phyloP scores from a whole-genome alignment of 2,797 vertebrate species.

The Linurgus olivaceus region DNA sequence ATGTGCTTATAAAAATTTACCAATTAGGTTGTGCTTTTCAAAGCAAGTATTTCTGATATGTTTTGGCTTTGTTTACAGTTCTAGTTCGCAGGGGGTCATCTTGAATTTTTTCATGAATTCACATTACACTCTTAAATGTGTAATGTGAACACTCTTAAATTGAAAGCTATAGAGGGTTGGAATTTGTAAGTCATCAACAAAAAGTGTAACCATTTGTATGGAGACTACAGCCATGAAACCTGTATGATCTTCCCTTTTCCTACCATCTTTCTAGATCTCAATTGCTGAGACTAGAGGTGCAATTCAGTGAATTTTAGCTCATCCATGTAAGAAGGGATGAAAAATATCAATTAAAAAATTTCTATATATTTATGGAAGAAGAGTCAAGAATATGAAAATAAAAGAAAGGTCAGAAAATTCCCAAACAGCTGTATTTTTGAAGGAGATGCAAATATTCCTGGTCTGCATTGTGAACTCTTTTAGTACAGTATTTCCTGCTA shows the following conservation, averaged over 20 bases:
- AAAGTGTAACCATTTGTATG: background rate
- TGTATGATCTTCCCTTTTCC: background rate
- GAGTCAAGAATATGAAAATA: background rate
- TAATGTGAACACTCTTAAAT: background rate
- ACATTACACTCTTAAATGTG: too few relatives aligned
- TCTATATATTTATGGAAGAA: background rate
- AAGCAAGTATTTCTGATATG: background rate
- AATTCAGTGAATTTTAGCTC: background rate
- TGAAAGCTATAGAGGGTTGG: background rate
- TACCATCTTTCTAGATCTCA: background rate
- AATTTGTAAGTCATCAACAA: background rate
- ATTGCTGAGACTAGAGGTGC: background rate
- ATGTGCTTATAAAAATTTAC: background rate
- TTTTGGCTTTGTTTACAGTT: background rate
- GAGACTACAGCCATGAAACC: background rate
- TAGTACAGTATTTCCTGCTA: fast-evolving
- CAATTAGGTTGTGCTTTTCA: background rate
- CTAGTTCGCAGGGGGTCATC: background rate
- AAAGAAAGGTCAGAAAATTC: background rate
- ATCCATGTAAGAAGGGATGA: background rate
- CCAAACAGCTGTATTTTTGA: background rate
- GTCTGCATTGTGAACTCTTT: background rate
- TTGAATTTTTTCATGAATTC: background rate
- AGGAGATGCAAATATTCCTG: background rate
- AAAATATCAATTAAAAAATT: background rate